Evolutionary conservation across 2,888 invertebrate species (phyloP), one percentile per base, ranked within the genome.

Genomic region (Macrophya annulata): DNA sequence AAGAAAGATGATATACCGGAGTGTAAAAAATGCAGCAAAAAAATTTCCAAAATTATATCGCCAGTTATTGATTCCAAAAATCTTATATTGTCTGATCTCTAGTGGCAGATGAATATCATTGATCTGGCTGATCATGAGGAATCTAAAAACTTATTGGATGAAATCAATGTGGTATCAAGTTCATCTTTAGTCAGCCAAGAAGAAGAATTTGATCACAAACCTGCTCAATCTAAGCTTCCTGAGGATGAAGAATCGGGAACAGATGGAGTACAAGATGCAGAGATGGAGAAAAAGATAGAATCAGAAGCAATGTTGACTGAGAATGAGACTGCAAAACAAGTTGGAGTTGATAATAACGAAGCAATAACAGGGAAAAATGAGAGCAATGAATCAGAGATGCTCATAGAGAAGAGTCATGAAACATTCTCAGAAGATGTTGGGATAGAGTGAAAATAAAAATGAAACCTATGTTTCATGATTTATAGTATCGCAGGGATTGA

Each of bases 401-500:
- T 21, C 17, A 15, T 59, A 10, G 59, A 37, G 10, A 12, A 15
- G 25, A 59, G 98, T 99, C 93, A 99, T 99, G 99, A 99, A 98
- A 95, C 99, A 99, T 1, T 99, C 99, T 92, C 99, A 99, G 93
- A 99, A 99, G 92, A 98, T 98, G 91, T 98, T 99, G 87, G 98
- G 99, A 0, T 96, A 97, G 90, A 98, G 99, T 89, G 99, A 99
- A 93, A 97, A 97, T 68, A 15, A 90, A 98, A 98, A 94, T 31
- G 31, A 12, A 48, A 1, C 10, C 12, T 48, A 12, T 48, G 45
- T 9, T 12, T n/a, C n/a, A 94, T 99, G 51, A 99, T 99, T 0
- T 98, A 98, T 90, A 98, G 98, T 48, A 10, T 10, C 12, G 3
- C 10, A 48, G 17, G 55, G 55, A n/a, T 55, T n/a, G 90, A 98